Evolutionary conservation across 2,888 invertebrate genomes (phyloP).

Genomic region (Elegia similella): DNA sequence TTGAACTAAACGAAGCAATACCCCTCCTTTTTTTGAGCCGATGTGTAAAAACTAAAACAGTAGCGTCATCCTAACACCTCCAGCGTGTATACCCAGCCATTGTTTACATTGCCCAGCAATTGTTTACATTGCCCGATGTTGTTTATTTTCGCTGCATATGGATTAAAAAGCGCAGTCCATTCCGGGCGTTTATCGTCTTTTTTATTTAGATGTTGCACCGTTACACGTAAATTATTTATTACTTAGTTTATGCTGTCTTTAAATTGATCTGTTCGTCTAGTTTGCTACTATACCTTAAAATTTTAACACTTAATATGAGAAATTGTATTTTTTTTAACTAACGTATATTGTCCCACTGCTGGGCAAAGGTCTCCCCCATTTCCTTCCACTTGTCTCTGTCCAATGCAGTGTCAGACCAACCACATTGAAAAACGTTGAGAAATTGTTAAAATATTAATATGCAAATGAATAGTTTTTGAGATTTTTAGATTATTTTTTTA

Average conservation of each 20-base stretch:
- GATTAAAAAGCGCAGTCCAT: constrained; percentile 77
- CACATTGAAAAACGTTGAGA: too few species aligned
- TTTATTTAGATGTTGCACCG: constrained; percentile 49
- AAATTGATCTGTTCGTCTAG: constrained; percentile 4
- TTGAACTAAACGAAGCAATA: too few species aligned
- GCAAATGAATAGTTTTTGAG: too few species aligned
- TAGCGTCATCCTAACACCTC: constrained; percentile 24
- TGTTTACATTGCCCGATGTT: constrained; percentile 69
- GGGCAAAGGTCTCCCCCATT: too few species aligned
- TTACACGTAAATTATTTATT: constrained; percentile 16
- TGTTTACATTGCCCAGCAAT: constrained; percentile 37
- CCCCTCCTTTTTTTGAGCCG: too few species aligned
- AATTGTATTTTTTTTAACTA: too few species aligned
- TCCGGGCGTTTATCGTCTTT: constrained; percentile 57
- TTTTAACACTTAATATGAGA: too few species aligned
- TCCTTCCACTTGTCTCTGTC: too few species aligned
- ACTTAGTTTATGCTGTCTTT: constrained; percentile 10
- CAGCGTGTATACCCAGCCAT: constrained; percentile 34
- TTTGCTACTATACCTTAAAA: neutral
- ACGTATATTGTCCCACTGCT: too few species aligned
- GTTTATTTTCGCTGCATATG: constrained; percentile 78
- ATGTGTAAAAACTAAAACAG: neutral
- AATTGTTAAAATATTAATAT: too few species aligned
- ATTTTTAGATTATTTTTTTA: too few species aligned
- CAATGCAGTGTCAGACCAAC: too few species aligned